Conservation (phyloP, 2,797 vertebrate genomes). For the Taeniopygia guttata region DNA sequence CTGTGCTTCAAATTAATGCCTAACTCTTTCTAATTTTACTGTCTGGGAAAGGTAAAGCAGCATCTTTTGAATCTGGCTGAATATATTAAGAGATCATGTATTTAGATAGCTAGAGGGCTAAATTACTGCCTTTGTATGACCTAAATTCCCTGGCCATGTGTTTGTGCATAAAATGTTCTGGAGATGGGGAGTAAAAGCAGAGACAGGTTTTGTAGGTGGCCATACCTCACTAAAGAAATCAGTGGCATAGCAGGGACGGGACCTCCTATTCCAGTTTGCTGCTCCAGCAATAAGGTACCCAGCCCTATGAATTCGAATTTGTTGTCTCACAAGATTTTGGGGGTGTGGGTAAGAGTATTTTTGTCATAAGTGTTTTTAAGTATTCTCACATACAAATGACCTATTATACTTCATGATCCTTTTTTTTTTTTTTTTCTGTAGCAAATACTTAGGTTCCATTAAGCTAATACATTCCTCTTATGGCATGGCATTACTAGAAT, state of each 20-base stretch:
- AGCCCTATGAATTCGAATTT: neutral
- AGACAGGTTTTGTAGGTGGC: neutral
- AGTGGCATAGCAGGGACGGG: neutral
- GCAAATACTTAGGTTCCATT: neutral
- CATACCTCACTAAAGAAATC: neutral
- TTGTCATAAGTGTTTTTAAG: neutral
- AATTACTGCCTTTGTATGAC: neutral
- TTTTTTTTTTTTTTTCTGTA: neutral
- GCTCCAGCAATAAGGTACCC: neutral
- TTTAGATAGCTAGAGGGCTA: neutral
- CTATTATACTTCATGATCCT: neutral
- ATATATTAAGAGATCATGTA: neutral
- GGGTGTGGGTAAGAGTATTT: neutral
- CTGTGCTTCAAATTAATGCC: neutral
- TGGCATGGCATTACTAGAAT: neutral
- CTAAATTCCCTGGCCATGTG: neutral
- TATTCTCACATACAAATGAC: neutral
- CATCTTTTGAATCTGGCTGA: neutral
- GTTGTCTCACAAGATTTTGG: neutral
- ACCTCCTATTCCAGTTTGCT: neutral
- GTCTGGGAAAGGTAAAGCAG: neutral
- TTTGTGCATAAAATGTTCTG: neutral
- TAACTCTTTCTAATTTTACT: neutral
- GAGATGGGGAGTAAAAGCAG: neutral
- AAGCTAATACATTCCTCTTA: neutral